These are phyloP conservation scores for Trinorchestia longiramus DNA, from an alignment of 1,140 invertebrate genomes.

Conservation along the genomic window DNA sequence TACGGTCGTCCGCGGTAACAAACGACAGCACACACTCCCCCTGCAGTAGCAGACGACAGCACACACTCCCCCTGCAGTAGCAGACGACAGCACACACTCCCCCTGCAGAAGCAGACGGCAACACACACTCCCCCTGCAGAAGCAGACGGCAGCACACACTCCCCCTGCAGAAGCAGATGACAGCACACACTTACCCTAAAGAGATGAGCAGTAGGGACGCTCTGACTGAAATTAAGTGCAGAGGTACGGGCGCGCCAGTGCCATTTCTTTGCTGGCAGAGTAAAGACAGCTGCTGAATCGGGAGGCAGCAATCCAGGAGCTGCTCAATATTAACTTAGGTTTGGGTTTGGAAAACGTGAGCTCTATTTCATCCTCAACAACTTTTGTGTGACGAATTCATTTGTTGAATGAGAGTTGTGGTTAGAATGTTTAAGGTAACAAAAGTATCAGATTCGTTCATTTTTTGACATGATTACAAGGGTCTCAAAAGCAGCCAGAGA, in stretches of 20 bases:
- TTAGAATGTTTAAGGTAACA: neutral
- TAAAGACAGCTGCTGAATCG: slow-evolving; percentile 72
- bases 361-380: neutral
- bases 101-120: neutral
- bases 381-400: neutral
- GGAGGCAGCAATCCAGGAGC: slow-evolving; percentile 53
- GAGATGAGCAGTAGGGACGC: slow-evolving; percentile 72
- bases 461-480: too few relatives aligned
- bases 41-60: neutral
- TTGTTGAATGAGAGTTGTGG: neutral
- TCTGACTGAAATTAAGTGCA: slow-evolving; percentile 76
- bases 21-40: neutral
- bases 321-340: neutral
- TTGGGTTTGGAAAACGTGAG: neutral
- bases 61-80: neutral
- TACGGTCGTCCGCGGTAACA: neutral
- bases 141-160: neutral
- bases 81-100: neutral
- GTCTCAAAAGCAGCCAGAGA: too few relatives aligned
- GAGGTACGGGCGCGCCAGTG: slow-evolving; percentile 82
- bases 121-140: neutral
- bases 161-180: neutral
- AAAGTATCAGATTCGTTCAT: neutral
- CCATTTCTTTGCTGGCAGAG: slow-evolving; percentile 81
- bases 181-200: slow-evolving; percentile 57